phyloP scores from a whole-genome alignment of 2,888 invertebrate species.

The Stenotaenia linearis region DNA sequence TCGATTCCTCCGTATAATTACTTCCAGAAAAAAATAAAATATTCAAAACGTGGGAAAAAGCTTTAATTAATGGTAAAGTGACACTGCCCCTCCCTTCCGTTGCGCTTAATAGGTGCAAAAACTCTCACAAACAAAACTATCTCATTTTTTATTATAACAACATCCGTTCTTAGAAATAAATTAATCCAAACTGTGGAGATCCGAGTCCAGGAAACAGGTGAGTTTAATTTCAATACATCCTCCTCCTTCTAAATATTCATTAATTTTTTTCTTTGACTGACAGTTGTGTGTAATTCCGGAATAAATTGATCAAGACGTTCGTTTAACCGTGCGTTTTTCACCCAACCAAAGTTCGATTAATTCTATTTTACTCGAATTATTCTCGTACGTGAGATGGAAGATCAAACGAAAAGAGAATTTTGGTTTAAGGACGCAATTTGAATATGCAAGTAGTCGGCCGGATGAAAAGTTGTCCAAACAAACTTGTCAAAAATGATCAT shows the following conservation, averaged over 20 bases:
- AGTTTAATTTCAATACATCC: background rate
- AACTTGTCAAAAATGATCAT: too few species aligned
- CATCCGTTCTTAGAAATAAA: constrained; percentile 11
- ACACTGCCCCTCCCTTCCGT: background rate
- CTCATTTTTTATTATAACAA: background rate
- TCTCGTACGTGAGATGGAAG: too few species aligned
- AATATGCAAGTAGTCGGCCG: too few species aligned
- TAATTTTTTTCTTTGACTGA: background rate
- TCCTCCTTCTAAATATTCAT: constrained; percentile 10
- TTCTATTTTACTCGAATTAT: too few species aligned
- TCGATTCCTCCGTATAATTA: background rate
- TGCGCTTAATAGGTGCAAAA: constrained; percentile 17
- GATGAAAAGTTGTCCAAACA: too few species aligned
- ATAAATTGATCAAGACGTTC: background rate
- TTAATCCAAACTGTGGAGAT: constrained; percentile 6
- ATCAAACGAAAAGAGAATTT: too few species aligned
- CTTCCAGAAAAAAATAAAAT: background rate
- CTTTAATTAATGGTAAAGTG: background rate
- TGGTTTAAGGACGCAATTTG: too few species aligned
- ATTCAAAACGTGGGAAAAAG: background rate
- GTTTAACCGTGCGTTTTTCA: too few species aligned
- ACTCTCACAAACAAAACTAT: background rate
- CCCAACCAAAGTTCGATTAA: too few species aligned
- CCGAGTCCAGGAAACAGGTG: constrained; percentile 8
- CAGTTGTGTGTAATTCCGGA: background rate